phyloP scores from a whole-genome alignment of 2,888 invertebrate genomes.

The Temnothorax ravouxi region DNA sequence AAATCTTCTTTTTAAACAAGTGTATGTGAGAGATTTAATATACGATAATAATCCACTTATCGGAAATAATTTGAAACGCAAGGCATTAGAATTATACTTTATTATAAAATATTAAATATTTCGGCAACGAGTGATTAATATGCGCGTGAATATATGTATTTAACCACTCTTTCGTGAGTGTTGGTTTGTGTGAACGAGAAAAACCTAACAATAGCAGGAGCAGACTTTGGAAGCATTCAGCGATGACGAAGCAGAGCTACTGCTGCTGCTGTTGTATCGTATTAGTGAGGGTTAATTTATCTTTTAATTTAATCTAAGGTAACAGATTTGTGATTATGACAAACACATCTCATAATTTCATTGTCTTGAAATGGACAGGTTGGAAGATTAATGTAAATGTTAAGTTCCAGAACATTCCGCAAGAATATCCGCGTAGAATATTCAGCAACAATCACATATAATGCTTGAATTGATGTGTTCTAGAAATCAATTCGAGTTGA shows the following conservation, averaged over 20 bases:
- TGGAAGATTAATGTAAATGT: background rate
- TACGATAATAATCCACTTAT: background rate
- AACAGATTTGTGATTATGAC: background rate
- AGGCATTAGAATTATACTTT: background rate
- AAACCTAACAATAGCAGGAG: background rate
- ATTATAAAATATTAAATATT: conserved; percentile 8
- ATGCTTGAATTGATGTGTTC: background rate
- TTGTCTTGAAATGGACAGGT: background rate
- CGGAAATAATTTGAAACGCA: background rate
- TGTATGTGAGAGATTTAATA: background rate
- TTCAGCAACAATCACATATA: background rate
- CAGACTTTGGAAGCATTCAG: background rate
- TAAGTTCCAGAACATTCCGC: background rate
- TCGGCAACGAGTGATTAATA: background rate
- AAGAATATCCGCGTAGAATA: no score
- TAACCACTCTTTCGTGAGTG: background rate
- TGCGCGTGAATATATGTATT: background rate
- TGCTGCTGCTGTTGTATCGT: background rate
- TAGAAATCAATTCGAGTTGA: background rate
- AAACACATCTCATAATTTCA: background rate
- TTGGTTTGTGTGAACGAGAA: background rate
- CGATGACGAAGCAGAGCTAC: background rate
- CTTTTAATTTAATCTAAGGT: background rate
- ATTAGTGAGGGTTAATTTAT: background rate
- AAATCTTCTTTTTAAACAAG: conserved; percentile 10